Evolutionary conservation across 2,888 invertebrate genomes (phyloP), one percentile per base, ranked within the genome.

Genomic region (Eristalinus sepulchralis): DNA sequence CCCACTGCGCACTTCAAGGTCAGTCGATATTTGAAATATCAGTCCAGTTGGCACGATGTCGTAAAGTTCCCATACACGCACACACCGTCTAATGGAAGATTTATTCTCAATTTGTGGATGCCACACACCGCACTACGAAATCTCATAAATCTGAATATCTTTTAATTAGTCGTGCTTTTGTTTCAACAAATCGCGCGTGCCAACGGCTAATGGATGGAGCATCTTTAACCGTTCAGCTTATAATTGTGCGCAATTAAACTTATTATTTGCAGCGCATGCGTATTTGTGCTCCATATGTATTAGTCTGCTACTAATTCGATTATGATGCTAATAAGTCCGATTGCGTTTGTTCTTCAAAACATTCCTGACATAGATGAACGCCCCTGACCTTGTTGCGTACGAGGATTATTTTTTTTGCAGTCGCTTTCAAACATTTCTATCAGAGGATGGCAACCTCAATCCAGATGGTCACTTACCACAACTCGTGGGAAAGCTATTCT

Each of bases 401-500:
- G 27, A 5, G 27, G 27, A 17, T 1, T 17, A n/a, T 5, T 8
- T 8, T n/a, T 0, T 17, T 6, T 5, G 6, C 6, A n/a, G 39
- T 39, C 1, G 34, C 8, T 8, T 34, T 1, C 10, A 34, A 34
- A 10, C 39, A 5, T 17, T n/a, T n/a, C 5, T n/a, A n/a, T 1
- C 0, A n/a, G 17, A 47, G 17, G 6, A 47, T 1, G 1, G 2
- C 5, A 17, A 47, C n/a, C 47, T 47, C 47, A n/a, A 17, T 47
- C 47, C 47, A 47, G 47, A 17, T 27, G 17, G 27, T 53, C 5
- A 77, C 88, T 88, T 91, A 94, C 94, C 93, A 94, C 90, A 55
- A 94, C 90, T 79, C 93, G 91, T n/a, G 92, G 90, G 64, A 93
- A 93, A 9, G 88, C 88, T 8, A 94, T 92, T 55, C 92, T 91